These are phyloP conservation scores for Cydia splendana DNA, from an alignment of 1,140 invertebrate genomes.

Conservation along the genomic window DNA sequence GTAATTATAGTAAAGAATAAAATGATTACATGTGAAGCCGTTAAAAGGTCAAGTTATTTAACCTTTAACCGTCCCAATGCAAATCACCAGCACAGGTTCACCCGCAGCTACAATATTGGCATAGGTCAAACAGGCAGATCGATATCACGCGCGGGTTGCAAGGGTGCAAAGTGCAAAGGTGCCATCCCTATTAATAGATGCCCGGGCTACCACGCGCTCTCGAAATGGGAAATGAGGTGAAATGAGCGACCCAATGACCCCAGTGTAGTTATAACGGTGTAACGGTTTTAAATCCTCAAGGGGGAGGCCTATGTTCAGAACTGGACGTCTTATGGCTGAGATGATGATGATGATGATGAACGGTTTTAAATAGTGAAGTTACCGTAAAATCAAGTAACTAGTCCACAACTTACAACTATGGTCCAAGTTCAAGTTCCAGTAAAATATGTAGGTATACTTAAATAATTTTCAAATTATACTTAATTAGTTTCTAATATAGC, in stretches of 20 bases:
- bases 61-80: not conserved
- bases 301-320: too few species aligned
- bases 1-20: too few species aligned
- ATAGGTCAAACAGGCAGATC: constrained; percentile 24
- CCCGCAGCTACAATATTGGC: constrained; percentile 13
- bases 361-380: not conserved
- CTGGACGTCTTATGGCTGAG: too few species aligned
- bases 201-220: not conserved
- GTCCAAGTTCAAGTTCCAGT: too few species aligned
- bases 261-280: not conserved
- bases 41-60: not conserved
- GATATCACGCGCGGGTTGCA: constrained; percentile 9
- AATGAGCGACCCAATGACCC: not conserved
- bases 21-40: not conserved
- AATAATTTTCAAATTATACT: too few species aligned
- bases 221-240: not conserved
- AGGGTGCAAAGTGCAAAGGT: constrained; percentile 26
- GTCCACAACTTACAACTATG: too few species aligned
- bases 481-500: too few species aligned
- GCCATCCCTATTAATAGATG: constrained; percentile 22
- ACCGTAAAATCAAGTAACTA: too few species aligned
- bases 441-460: too few species aligned
- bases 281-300: not conserved
- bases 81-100: not conserved
- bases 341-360: too few species aligned